Evolutionary conservation across 1,140 invertebrate species (phyloP), one percentile per base, ranked within the genome.

Genomic region (Drosophila nannoptera): DNA sequence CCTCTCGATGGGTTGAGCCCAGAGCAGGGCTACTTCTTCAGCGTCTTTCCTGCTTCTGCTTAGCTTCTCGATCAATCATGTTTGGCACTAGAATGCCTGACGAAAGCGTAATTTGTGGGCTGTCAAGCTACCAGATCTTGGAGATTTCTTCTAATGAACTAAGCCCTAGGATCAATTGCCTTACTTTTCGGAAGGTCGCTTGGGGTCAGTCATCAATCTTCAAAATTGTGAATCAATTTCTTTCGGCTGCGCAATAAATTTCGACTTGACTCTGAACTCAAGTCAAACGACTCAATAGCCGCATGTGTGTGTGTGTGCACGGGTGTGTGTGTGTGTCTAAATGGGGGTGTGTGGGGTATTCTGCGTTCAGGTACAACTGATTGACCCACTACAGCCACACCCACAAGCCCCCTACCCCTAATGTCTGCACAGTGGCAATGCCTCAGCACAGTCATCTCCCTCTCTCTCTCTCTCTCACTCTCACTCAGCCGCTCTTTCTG

Each of bases 241-340:
- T 16, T 35, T 60, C 38, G 68, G 53, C 55, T 38, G 56, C 72
- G 56, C 68, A 74, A 74, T 71, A 58, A 61, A 65, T 70, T 74
- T 56, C 50, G 45, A 66, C 45, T 74, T 74, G 71, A 70, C 61
- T 42, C 45, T 56, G 14, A 54, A 45, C 35, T 29, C 29, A 38
- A 43, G 33, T 14, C 40, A 69, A 69, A 59, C 54, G 54, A n/a
- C 29, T 43, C 40, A 16, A 46, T 29, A 12, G 5, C 9, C 2
- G 9, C 11, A 9, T 11, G 16, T 45, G 7, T 45, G 14, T 22
- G 3, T 45, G 5, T 45, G 14, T 16, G 6, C 16, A 12, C 8
- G 12, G 4, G 4, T 45, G 14, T 45, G 9, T 29, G 43, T 4
- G 43, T 29, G 40, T 46, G 45, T 11, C 16, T 5, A 38, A 36